Conservation (phyloP, 2,113 vertebrate species). For the Apeltes quadracus region DNA sequence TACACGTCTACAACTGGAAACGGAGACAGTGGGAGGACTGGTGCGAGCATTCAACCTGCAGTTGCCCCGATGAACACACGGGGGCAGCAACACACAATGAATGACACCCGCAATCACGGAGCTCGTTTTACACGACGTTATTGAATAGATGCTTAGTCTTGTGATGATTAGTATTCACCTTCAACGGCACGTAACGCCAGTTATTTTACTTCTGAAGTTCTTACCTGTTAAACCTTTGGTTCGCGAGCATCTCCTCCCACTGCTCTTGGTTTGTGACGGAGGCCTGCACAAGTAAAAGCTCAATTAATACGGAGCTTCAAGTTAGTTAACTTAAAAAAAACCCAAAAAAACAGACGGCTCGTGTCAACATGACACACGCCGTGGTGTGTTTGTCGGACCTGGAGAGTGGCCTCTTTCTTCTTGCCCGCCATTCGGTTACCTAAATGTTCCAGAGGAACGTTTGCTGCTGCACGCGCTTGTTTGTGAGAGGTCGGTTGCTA, state of each 20-base stretch:
- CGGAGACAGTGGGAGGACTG: not conserved
- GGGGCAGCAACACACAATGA: slow-evolving; percentile 60
- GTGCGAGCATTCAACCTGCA: slow-evolving; percentile 21
- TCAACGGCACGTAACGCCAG: not conserved
- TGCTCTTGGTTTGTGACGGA: slow-evolving; percentile 88
- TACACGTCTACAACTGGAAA: slow-evolving; percentile 90
- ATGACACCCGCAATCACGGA: slow-evolving; percentile 1
- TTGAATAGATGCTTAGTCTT: not conserved
- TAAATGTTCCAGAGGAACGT: not conserved
- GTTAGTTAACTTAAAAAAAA: not conserved
- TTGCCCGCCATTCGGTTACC: slow-evolving; percentile 76
- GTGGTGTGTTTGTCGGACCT: slow-evolving; percentile 63
- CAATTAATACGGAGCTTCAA: not conserved
- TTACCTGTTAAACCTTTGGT: slow-evolving; percentile 91
- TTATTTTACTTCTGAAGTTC: not conserved
- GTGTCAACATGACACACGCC: not conserved
- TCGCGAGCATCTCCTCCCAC: slow-evolving; percentile 90
- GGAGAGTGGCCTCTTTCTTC: slow-evolving; percentile 82
- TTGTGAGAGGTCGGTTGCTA: slow-evolving; percentile 68
- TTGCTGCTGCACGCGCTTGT: slow-evolving; percentile 42
- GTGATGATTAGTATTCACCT: not conserved
- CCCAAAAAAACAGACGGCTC: not conserved
- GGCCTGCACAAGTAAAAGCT: slow-evolving; percentile 71
- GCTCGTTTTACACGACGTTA: too few relatives aligned
- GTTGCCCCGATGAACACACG: slow-evolving; percentile 53